phyloP scores from a whole-genome alignment of 1,140 invertebrate genomes.

The Aethina tumida region DNA sequence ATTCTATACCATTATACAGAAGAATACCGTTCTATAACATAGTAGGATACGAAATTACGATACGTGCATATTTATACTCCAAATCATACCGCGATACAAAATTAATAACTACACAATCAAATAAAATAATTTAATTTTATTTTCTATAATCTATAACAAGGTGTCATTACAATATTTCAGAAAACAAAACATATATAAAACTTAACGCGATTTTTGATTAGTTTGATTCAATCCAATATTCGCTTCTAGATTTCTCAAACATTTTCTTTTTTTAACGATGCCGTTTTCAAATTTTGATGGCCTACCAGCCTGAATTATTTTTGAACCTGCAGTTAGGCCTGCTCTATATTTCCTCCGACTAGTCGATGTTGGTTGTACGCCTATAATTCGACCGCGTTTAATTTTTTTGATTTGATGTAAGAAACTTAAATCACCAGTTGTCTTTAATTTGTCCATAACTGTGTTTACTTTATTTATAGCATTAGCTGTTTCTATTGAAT shows the following conservation, averaged over 20 bases:
- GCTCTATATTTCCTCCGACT: conserved; percentile 8
- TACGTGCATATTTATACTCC: too few relatives aligned
- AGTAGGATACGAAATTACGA: too few relatives aligned
- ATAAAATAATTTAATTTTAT: conserved; percentile 5
- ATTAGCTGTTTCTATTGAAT: conserved; percentile 8
- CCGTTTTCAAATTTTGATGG: conserved; percentile 2
- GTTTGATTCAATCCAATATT: conserved; percentile 11
- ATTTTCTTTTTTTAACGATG: conserved; percentile 6
- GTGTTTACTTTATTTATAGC: conserved; percentile 10
- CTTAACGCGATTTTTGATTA: conserved; percentile 8
- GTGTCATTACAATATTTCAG: too few relatives aligned
- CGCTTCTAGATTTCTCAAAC: too few relatives aligned
- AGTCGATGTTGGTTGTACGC: conserved; percentile 11
- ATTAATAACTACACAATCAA: too few relatives aligned
- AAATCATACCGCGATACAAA: too few relatives aligned
- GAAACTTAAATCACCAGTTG: conserved; percentile 8
- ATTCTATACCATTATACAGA: not conserved
- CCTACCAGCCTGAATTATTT: conserved; percentile 6
- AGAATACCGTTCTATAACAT: not conserved
- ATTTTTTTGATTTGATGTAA: conserved; percentile 10
- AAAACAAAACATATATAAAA: too few relatives aligned
- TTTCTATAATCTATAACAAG: not conserved
- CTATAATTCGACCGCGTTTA: conserved; percentile 2
- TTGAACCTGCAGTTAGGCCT: conserved; percentile 6
- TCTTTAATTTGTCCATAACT: conserved; percentile 2